phyloP scores from a whole-genome alignment of 1,140 invertebrate genomes.

The Bombyx mandarina region DNA sequence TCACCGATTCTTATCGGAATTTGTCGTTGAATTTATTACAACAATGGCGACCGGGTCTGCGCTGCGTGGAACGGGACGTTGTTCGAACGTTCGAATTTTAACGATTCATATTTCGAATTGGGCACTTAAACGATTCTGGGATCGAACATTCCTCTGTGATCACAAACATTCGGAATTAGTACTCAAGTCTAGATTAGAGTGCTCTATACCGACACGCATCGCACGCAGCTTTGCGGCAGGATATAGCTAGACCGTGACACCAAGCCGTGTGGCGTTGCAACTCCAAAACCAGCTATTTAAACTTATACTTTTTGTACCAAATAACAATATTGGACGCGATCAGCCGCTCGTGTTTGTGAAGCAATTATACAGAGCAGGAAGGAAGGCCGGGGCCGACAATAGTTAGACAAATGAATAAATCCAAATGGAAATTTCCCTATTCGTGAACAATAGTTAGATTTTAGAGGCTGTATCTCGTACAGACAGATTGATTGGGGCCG shows the following conservation, averaged over 20 bases:
- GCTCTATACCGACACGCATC: too few relatives aligned
- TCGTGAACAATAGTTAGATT: conserved; percentile 69
- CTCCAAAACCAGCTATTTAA: too few relatives aligned
- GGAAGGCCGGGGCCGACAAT: conserved; percentile 44
- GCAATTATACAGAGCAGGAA: conserved; percentile 39
- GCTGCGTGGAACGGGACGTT: conserved; percentile 31
- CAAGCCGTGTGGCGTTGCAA: too few relatives aligned
- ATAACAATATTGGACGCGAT: neutral
- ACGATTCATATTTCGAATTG: conserved; percentile 23
- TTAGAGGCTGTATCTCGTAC: conserved; percentile 67
- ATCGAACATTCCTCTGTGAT: neutral
- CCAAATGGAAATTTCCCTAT: conserved; percentile 68
- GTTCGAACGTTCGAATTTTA: conserved; percentile 23
- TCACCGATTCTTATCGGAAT: conserved; percentile 60
- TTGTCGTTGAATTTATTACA: conserved; percentile 61
- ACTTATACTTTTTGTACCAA: too few relatives aligned
- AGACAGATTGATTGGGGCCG: conserved; percentile 68
- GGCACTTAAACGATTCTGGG: neutral
- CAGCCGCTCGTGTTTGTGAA: conserved; percentile 11
- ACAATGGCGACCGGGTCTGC: conserved; percentile 33
- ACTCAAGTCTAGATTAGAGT: too few relatives aligned
- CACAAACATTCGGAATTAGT: too few relatives aligned
- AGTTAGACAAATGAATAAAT: conserved; percentile 71
- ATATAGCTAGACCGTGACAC: too few relatives aligned
- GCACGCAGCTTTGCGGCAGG: too few relatives aligned